phyloP scores from a whole-genome alignment of 2,113 vertebrate genomes.

The Odobenus rosmarus region DNA sequence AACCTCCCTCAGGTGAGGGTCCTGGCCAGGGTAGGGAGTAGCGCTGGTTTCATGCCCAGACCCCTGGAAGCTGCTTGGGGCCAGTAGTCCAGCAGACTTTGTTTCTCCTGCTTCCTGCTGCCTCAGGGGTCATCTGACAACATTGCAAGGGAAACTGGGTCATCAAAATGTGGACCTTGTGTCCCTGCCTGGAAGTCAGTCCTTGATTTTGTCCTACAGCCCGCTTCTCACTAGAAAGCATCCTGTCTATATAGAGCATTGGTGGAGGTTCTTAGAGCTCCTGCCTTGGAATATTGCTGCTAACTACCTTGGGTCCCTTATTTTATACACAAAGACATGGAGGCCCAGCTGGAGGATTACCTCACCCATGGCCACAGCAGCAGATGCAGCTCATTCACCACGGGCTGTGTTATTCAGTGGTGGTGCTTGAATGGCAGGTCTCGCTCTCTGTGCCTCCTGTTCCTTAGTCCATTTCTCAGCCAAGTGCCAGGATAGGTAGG shows the following conservation, averaged over 20 bases:
- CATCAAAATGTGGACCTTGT: slow-evolving; percentile 63
- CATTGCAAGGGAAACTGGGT: slow-evolving; percentile 61
- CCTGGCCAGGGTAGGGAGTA: not conserved
- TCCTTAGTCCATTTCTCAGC: not conserved
- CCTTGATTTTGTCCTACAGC: slow-evolving; percentile 44
- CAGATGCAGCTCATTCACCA: not conserved
- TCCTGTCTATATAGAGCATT: not conserved
- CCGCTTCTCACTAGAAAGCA: slow-evolving; percentile 46
- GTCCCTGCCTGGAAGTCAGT: slow-evolving; percentile 42
- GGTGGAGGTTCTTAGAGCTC: not conserved
- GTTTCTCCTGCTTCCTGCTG: slow-evolving; percentile 27
- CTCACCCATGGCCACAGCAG: not conserved
- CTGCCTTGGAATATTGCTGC: not conserved
- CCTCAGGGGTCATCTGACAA: slow-evolving; percentile 58
- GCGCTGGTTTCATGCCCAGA: not conserved
- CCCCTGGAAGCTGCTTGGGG: not conserved
- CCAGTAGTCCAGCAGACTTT: not conserved
- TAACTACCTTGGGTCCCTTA: not conserved
- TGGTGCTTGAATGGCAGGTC: not conserved
- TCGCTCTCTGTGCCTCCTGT: not conserved
- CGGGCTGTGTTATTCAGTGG: not conserved
- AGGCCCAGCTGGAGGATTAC: not conserved
- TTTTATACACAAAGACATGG: not conserved
- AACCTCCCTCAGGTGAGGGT: not conserved
- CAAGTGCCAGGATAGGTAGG: not conserved